These are phyloP conservation scores for Hyla sarda DNA, from an alignment of 2,113 vertebrate species.

Conservation along the genomic window DNA sequence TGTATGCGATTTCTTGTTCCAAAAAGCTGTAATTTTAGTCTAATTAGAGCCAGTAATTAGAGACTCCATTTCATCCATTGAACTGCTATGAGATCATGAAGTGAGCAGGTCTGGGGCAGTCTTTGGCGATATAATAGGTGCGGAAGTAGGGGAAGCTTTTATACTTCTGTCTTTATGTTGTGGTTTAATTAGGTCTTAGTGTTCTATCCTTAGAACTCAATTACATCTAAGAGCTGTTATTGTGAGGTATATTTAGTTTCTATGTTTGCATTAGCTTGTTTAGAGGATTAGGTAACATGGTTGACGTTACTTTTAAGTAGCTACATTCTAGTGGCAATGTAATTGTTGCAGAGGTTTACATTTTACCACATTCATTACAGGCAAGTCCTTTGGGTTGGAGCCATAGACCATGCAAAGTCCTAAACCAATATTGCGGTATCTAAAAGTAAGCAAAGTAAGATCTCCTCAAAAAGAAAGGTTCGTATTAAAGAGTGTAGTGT, in stretches of 20 bases:
- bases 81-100: conserved; percentile 5
- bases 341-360: neutral
- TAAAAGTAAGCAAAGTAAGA: too few species aligned
- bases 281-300: conserved; percentile 15
- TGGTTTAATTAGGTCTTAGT: conserved; percentile 34
- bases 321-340: neutral
- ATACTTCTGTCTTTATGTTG: conserved; percentile 27
- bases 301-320: neutral
- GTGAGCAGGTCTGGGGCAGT: neutral
- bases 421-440: neutral
- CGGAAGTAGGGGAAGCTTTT: conserved; percentile 9
- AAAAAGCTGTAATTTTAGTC: conserved; percentile 39
- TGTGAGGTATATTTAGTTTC: neutral
- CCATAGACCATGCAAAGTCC: neutral
- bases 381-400: neutral
- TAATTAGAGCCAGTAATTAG: conserved; percentile 41
- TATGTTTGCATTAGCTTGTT: conserved; percentile 1
- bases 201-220: neutral
- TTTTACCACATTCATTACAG: neutral
- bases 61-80: conserved; percentile 2
- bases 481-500: too few species aligned
- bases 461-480: too few species aligned
- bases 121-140: neutral
- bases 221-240: neutral
- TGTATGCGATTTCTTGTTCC: neutral